Percentiles rank a stretch among this genome's conserved stretches.
These are phyloP conservation scores for Formica aserva DNA, from an alignment of 2,888 invertebrate genomes.

Conservation along the genomic window DNA sequence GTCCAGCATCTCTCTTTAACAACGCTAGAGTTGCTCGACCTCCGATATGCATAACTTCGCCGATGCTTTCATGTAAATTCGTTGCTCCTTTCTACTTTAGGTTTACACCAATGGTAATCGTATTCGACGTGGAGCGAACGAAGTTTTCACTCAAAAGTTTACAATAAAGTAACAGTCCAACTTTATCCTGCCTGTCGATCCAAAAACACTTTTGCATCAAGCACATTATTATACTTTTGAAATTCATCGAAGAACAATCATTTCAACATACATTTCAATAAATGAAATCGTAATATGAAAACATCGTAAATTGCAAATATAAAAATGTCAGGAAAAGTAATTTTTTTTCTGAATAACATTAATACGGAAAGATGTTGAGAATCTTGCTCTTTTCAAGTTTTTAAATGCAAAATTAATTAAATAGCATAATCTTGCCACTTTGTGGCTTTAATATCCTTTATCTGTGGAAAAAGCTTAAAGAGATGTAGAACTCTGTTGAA, in stretches of 20 bases:
- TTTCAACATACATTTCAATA: neutral
- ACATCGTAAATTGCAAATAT: neutral
- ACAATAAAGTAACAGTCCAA: slow-evolving; percentile 50
- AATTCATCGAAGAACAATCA: slow-evolving; percentile 31
- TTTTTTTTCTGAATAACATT: neutral
- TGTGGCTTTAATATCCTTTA: neutral
- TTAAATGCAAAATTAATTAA: neutral
- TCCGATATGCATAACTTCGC: slow-evolving; percentile 65
- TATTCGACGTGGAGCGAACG: slow-evolving; percentile 61
- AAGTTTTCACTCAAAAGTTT: slow-evolving; percentile 58
- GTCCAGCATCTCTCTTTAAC: neutral
- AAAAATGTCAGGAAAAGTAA: neutral
- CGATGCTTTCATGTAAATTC: slow-evolving; percentile 71
- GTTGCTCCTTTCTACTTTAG: slow-evolving; percentile 61
- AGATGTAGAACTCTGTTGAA: neutral
- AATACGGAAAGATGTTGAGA: neutral
- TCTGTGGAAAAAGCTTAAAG: neutral
- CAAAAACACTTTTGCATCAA: slow-evolving; percentile 18
- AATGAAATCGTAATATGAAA: neutral
- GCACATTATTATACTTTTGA: slow-evolving; percentile 26
- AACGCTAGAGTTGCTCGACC: slow-evolving; percentile 30
- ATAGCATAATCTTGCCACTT: neutral
- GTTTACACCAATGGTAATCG: slow-evolving; percentile 62
- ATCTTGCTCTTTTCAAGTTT: neutral
- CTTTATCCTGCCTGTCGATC: slow-evolving; percentile 43